A percentile compares a stretch with the other conserved stretches of the same genome.
Conservation (phyloP, 2,888 invertebrate genomes). For the Drosophila subquinaria region DNA sequence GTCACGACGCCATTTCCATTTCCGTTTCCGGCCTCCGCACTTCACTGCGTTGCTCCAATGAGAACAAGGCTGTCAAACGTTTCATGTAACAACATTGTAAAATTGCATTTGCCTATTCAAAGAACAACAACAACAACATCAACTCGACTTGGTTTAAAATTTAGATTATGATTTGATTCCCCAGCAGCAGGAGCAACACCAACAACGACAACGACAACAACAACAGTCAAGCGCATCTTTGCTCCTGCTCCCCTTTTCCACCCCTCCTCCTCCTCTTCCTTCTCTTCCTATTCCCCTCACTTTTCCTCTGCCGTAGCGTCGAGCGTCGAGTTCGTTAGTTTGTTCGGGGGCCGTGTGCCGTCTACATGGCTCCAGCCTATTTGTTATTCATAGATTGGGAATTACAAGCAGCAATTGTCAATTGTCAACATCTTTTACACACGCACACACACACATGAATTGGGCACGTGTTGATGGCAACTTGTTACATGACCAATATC, state of each 20-base stretch:
- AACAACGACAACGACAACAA: constrained; percentile 7
- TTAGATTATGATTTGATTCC: constrained; percentile 77
- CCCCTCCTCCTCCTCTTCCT: too few relatives aligned
- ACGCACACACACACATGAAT: constrained; percentile 15
- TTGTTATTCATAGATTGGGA: constrained; percentile 81
- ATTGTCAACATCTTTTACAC: constrained; percentile 70
- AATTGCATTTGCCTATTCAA: constrained; percentile 72
- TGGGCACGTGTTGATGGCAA: constrained; percentile 66
- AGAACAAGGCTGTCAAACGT: constrained; percentile 52
- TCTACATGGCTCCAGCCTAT: constrained; percentile 64
- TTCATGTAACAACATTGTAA: constrained; percentile 75
- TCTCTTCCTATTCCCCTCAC: too few relatives aligned
- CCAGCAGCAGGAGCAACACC: constrained; percentile 35
- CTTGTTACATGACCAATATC: constrained; percentile 63
- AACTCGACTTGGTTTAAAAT: constrained; percentile 55
- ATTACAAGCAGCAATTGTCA: constrained; percentile 78
- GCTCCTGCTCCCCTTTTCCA: background rate
- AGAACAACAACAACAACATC: constrained; percentile 26
- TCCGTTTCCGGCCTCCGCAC: constrained; percentile 17
- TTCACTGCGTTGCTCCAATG: constrained; percentile 21
- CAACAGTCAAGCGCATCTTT: constrained; percentile 23
- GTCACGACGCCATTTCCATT: constrained; percentile 39
- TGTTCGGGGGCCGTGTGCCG: constrained; percentile 55
- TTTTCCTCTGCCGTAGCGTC: background rate
- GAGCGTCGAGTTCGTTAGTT: constrained; percentile 41